These are phyloP conservation scores for Nasonia longicornis DNA, from an alignment of 1,140 invertebrate species.

Conservation along the genomic window DNA sequence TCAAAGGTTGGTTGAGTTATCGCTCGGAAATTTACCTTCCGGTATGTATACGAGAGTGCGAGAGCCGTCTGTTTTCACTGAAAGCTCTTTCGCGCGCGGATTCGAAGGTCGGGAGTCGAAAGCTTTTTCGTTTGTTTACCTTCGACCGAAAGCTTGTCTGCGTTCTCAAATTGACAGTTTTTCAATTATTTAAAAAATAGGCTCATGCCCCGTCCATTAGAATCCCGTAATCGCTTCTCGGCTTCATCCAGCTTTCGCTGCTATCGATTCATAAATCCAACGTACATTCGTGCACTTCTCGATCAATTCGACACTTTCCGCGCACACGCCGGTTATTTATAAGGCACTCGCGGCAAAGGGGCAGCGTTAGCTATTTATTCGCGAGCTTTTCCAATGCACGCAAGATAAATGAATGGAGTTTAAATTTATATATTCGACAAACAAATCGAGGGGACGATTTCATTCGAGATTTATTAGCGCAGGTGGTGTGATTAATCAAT, in stretches of 20 bases:
- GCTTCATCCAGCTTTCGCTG: too few species aligned
- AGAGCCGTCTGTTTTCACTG: neutral
- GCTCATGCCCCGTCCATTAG: too few species aligned
- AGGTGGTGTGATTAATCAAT: neutral
- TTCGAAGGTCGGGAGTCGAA: neutral
- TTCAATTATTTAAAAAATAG: neutral
- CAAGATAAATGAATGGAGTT: conserved; percentile 26
- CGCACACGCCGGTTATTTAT: conserved; percentile 14
- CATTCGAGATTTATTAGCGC: neutral
- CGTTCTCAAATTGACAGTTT: neutral
- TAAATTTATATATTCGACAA: conserved; percentile 34
- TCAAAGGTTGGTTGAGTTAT: conserved; percentile 51
- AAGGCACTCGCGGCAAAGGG: neutral
- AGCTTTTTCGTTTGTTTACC: conserved; percentile 6
- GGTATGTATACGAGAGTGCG: too few species aligned
- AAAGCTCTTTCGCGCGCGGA: conserved; percentile 12
- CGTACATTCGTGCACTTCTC: neutral
- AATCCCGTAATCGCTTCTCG: too few species aligned
- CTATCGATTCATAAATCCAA: too few species aligned
- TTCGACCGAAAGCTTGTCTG: neutral
- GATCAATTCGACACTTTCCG: conserved; percentile 18
- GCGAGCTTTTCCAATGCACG: neutral
- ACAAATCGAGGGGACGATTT: conserved; percentile 7
- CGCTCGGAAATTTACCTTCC: neutral
- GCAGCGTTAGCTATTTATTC: conserved; percentile 32